Base-by-base conservation (phyloP, 2,113 vertebrate genomes). In the Ciconia boyciana region DNA sequence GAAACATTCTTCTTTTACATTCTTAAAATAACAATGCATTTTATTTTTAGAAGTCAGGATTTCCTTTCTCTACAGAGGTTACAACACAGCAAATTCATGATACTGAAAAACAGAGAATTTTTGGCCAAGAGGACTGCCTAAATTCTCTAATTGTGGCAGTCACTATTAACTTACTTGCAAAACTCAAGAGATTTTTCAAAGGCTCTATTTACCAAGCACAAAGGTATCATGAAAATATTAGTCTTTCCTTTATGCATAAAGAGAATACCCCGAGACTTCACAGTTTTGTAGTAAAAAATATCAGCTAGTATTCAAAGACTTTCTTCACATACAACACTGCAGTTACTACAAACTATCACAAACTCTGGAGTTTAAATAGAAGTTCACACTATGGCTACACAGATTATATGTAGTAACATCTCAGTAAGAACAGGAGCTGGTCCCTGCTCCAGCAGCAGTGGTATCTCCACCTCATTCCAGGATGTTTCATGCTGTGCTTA, bases 41-140 rank as follows among this genome's bases (percentile, higher is more conserved):
- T 97, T 97, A 97, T 93, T 97, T 98, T 97, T 98, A 98, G 94
- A 96, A 93, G 52, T 65, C 94, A 97, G 97, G 96, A 97, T 96
- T 98, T 98, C 97, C 96, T 96, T 93, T 96, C 69, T 82, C 57
- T 76, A 11, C 18, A 83, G 89, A 93, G 62, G 69, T 87, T 93
- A 85, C 18, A 92, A 83, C 10, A 52, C 81, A 93, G 80, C 64
- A 94, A 96, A 91, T 77, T 78, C 54, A 83, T 11, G 54, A 82
- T 22, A 91, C 54, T 80, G 69, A 80, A 84, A 90, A 96, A 87
- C 88, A 91, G 18, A 16, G 68, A 88, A 54, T 51, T 77, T 94
- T 70, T 95, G 82, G 82, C 85, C 54, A 83, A 46, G 39, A 69
- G 8, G 12, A 41, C 31, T 95, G 79, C 5, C 36, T 62, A 61